Evolutionary conservation across 2,888 invertebrate species (phyloP).

Genomic region (Hybos culiciformis): DNA sequence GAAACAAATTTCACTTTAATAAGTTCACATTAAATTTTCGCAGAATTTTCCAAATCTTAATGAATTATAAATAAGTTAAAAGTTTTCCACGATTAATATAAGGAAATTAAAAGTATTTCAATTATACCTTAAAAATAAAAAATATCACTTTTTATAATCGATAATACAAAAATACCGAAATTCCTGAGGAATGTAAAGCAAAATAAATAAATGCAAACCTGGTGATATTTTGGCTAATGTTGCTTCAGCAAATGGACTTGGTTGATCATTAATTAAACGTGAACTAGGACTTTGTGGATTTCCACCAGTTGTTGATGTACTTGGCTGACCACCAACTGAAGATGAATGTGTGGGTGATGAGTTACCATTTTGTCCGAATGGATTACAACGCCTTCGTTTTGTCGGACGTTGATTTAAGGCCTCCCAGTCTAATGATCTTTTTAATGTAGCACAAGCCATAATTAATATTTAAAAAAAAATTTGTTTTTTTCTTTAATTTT

Average conservation of each 20-base stretch:
- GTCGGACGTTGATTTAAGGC: slow-evolving; percentile 76
- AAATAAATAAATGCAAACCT: slow-evolving; percentile 53
- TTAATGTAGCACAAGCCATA: slow-evolving; percentile 98
- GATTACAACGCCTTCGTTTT: slow-evolving; percentile 82
- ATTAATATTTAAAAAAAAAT: no score
- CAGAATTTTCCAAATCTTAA: no score
- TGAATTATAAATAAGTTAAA: no score
- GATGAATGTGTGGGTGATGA: slow-evolving; percentile 19
- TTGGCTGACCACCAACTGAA: slow-evolving; percentile 10
- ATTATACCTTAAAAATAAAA: neutral
- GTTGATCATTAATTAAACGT: slow-evolving; percentile 44
- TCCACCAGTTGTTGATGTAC: slow-evolving; percentile 3
- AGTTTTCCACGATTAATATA: no score
- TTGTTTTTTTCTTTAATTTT: no score
- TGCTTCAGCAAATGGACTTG: slow-evolving; percentile 72
- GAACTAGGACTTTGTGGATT: slow-evolving; percentile 28
- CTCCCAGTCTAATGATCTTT: slow-evolving; percentile 91
- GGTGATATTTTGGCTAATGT: slow-evolving; percentile 73
- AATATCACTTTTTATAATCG: neutral
- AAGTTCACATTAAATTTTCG: no score
- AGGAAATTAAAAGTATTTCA: neutral
- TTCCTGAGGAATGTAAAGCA: no score
- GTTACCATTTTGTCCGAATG: slow-evolving; percentile 54
- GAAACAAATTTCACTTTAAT: no score
- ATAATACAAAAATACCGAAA: neutral